Conservation (phyloP, 2,888 invertebrate species). For the Volucella inflata region DNA sequence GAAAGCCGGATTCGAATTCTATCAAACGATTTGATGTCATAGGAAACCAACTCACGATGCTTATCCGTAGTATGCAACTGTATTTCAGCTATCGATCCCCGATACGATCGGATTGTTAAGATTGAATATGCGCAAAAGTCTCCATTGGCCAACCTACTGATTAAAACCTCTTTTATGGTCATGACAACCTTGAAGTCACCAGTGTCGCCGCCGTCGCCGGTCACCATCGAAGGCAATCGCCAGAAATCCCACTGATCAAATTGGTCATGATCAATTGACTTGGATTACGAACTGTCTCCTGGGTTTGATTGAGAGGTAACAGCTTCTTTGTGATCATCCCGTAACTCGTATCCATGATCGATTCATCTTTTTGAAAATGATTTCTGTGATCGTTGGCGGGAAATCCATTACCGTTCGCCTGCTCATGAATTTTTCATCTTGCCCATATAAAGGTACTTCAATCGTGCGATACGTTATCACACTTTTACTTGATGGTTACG, state of each 20-base stretch:
- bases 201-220: neutral
- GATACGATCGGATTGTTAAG: slow-evolving; percentile 1
- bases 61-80: no score
- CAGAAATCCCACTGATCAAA: slow-evolving; percentile 13
- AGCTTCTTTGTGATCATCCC: slow-evolving; percentile 5
- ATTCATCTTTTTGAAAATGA: slow-evolving; percentile 69
- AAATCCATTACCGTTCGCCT: slow-evolving; percentile 16
- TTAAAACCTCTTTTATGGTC: slow-evolving; percentile 23
- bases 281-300: slow-evolving; percentile 32
- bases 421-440: slow-evolving; percentile 63
- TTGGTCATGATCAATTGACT: slow-evolving; percentile 55
- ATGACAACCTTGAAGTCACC: slow-evolving; percentile 28
- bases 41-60: slow-evolving; percentile 23
- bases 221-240: neutral
- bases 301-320: slow-evolving; percentile 14
- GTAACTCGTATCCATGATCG: slow-evolving; percentile 4
- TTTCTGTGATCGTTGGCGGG: slow-evolving; percentile 37
- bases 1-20: slow-evolving; percentile 44
- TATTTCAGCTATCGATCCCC: neutral
- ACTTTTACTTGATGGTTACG: slow-evolving; percentile 46
- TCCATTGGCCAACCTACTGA: slow-evolving; percentile 6
- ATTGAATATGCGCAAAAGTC: slow-evolving; percentile 1
- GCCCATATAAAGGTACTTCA: slow-evolving; percentile 30
- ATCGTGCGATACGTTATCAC: slow-evolving; percentile 50
- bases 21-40: slow-evolving; percentile 39